A percentile compares a stretch with the other conserved stretches of the same genome.
Evolutionary conservation across 2,888 invertebrate species (phyloP).

Genomic region (Lingula anatina): DNA sequence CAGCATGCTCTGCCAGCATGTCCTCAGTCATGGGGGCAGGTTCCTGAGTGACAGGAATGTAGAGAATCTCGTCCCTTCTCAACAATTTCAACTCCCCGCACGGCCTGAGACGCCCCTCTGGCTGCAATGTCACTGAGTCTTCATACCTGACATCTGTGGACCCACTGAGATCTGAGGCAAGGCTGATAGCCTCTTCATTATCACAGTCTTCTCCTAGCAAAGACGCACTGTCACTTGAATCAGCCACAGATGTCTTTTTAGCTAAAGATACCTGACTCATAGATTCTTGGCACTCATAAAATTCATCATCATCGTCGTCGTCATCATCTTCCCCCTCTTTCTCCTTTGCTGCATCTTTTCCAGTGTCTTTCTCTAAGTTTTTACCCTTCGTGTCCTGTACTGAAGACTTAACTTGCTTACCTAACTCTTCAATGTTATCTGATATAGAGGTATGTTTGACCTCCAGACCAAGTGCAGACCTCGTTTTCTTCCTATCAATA

Average conservation of each 20-base stretch:
- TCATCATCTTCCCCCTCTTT: slow-evolving; percentile 36
- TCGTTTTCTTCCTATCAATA: slow-evolving; percentile 54
- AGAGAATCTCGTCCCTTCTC: slow-evolving; percentile 65
- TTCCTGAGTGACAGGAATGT: slow-evolving; percentile 79
- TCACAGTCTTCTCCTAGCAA: no score
- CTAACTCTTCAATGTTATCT: no score
- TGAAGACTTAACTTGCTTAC: no score
- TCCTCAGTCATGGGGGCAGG: slow-evolving; percentile 97
- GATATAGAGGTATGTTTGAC: no score
- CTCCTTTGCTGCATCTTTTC: background rate
- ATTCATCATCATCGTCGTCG: slow-evolving; percentile 9
- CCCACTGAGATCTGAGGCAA: background rate
- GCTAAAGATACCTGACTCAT: no score
- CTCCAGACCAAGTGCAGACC: no score
- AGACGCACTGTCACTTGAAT: no score
- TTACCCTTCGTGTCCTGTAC: no score
- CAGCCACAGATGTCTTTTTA: no score
- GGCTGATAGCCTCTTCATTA: no score
- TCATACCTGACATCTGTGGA: no score
- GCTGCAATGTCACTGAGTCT: slow-evolving; percentile 41
- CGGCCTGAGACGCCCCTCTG: slow-evolving; percentile 68
- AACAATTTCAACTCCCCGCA: slow-evolving; percentile 66
- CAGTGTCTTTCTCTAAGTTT: background rate
- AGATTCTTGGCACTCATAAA: no score
- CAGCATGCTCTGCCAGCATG: slow-evolving; percentile 87